phyloP scores from a whole-genome alignment of 2,888 invertebrate genomes.

The Leptinotarsa rubiginosa region DNA sequence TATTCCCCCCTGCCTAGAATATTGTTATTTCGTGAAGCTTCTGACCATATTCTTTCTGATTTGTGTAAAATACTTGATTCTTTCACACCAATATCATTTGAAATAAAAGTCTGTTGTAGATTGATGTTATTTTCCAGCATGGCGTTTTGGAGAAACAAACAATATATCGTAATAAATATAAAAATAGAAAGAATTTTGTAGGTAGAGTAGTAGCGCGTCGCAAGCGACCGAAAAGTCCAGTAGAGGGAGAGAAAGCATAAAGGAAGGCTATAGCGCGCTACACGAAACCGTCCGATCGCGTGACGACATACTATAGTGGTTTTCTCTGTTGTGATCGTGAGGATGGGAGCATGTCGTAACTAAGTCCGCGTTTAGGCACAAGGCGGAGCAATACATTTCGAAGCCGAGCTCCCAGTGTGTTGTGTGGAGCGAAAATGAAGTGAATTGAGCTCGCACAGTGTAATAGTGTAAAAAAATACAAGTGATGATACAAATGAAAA shows the following conservation, averaged over 20 bases:
- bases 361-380: constrained; percentile 39
- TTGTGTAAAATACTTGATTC: not conserved
- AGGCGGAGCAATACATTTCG: constrained; percentile 61
- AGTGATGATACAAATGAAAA: constrained; percentile 43
- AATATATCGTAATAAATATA: constrained; percentile 49
- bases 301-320: constrained; percentile 50
- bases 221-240: constrained; percentile 63
- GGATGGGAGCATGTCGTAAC: constrained; percentile 40
- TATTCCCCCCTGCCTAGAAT: not conserved
- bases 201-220: constrained; percentile 58
- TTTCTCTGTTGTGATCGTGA: constrained; percentile 54
- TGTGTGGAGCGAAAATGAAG: constrained; percentile 62
- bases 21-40: not conserved
- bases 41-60: not conserved
- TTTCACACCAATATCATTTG: too few species aligned
- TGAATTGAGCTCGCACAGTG: constrained; percentile 61
- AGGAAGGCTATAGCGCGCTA: constrained; percentile 63
- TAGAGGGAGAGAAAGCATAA: constrained; percentile 62
- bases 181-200: constrained; percentile 57
- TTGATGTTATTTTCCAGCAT: constrained; percentile 37
- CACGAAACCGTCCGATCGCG: constrained; percentile 61
- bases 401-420: constrained; percentile 57
- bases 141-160: constrained; percentile 48
- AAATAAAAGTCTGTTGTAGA: not conserved
- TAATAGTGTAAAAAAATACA: constrained; percentile 43